A percentile compares a stretch with the other conserved stretches of the same genome.
Conservation (phyloP, 2,797 vertebrate species). For the Pachyuromys duprasi region DNA sequence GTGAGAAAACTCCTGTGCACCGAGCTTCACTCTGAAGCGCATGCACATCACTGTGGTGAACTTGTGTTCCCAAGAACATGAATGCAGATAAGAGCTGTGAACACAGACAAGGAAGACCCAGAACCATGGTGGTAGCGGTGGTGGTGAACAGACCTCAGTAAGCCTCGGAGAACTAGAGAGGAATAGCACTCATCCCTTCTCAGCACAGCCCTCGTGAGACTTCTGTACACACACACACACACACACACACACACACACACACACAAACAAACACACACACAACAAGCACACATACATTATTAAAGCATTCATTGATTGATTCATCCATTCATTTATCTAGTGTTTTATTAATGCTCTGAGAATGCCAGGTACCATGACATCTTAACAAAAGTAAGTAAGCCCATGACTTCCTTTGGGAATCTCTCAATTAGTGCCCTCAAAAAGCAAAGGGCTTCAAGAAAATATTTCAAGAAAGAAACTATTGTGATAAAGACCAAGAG, state of each 20-base stretch:
- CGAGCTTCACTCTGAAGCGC: neutral
- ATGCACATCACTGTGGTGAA: accelerated
- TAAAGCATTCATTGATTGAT: slow-evolving; percentile 2
- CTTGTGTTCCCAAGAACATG: neutral
- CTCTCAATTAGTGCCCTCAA: neutral
- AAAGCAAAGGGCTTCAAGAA: neutral
- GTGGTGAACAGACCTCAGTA: neutral
- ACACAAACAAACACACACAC: neutral
- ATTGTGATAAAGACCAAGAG: accelerated
- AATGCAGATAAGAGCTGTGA: neutral
- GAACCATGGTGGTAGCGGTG: neutral
- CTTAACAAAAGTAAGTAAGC: neutral
- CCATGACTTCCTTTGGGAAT: neutral
- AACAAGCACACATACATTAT: neutral
- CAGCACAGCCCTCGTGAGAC: accelerated
- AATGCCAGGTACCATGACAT: neutral
- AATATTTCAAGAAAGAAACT: neutral
- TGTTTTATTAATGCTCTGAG: neutral
- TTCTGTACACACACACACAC: neutral
- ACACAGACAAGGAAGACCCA: neutral
- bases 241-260: neutral
- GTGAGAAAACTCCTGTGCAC: accelerated
- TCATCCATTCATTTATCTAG: neutral
- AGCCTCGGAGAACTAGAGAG: neutral
- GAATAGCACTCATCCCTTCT: neutral